phyloP scores from a whole-genome alignment of 2,888 invertebrate species.

The Drosophila formosana region DNA sequence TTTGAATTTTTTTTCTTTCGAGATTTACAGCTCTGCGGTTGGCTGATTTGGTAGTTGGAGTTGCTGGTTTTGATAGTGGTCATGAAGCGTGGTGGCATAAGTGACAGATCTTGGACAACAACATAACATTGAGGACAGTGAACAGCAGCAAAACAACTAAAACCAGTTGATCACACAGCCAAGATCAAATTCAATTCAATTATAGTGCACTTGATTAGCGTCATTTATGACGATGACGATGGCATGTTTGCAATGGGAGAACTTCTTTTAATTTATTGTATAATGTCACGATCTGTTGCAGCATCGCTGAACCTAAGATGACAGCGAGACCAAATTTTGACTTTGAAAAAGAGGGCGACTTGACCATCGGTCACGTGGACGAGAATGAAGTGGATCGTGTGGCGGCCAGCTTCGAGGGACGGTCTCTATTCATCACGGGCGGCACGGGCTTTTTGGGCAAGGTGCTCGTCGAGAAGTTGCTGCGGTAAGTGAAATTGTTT shows the following conservation, averaged over 20 bases:
- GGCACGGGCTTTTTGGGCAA: slow-evolving; percentile 85
- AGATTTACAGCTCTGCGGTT: slow-evolving; percentile 20
- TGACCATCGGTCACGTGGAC: slow-evolving; percentile 72
- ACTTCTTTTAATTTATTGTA: background rate
- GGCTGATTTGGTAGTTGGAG: background rate
- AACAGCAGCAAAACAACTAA: slow-evolving; percentile 22
- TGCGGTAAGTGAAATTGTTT: slow-evolving; percentile 73
- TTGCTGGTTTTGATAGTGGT: slow-evolving; percentile 18
- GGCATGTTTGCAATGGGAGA: slow-evolving; percentile 9
- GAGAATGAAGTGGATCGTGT: slow-evolving; percentile 83
- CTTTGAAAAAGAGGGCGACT: slow-evolving; percentile 73
- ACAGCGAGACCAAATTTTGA: slow-evolving; percentile 80
- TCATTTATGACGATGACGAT: slow-evolving; percentile 30
- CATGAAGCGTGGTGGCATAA: slow-evolving; percentile 27
- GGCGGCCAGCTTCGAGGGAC: slow-evolving; percentile 82
- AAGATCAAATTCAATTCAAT: slow-evolving; percentile 72
- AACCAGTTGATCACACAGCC: slow-evolving; percentile 55
- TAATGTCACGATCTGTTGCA: slow-evolving; percentile 12
- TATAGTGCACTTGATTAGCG: slow-evolving; percentile 67
- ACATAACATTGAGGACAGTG: slow-evolving; percentile 42
- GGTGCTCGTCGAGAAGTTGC: slow-evolving; percentile 84
- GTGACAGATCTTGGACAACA: slow-evolving; percentile 29
- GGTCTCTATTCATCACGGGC: slow-evolving; percentile 84
- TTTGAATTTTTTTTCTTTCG: slow-evolving; percentile 2
- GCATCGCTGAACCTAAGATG: slow-evolving; percentile 58